phyloP scores from a whole-genome alignment of 2,113 vertebrate species.

The Albula goreensis region DNA sequence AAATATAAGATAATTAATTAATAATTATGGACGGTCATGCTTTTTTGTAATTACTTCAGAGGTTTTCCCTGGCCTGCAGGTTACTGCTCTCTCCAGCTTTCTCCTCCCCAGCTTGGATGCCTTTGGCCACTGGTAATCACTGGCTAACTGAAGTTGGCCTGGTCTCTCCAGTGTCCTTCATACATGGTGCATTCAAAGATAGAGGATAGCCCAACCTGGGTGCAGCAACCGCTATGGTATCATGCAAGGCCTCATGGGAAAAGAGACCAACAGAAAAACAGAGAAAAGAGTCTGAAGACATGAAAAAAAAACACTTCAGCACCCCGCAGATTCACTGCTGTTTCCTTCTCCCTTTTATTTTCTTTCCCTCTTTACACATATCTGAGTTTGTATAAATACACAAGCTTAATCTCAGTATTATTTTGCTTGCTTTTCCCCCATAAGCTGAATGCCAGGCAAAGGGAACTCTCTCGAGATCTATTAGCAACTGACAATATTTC shows the following conservation, averaged over 20 bases:
- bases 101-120: no score
- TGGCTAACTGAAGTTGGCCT: no score
- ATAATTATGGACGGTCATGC: no score
- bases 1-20: no score
- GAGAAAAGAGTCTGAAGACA: neutral
- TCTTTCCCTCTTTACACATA: conserved; percentile 21
- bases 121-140: no score
- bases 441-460: conserved; percentile 32
- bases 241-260: neutral
- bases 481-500: conserved; percentile 30
- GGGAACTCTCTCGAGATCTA: conserved; percentile 38
- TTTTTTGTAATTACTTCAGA: no score
- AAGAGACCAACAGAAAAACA: neutral
- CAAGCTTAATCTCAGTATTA: conserved; percentile 47
- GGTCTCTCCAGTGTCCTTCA: no score
- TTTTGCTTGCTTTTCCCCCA: conserved; percentile 30
- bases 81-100: no score
- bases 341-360: conserved; percentile 10
- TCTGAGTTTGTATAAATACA: conserved; percentile 43
- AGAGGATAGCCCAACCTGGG: conserved; percentile 70
- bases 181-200: conserved; percentile 52
- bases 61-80: no score
- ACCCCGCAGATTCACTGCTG: neutral
- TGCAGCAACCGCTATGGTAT: conserved; percentile 59
- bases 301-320: neutral